These are phyloP conservation scores for Drosophila murphyi DNA, from an alignment of 1,140 invertebrate genomes.

Conservation along the genomic window DNA sequence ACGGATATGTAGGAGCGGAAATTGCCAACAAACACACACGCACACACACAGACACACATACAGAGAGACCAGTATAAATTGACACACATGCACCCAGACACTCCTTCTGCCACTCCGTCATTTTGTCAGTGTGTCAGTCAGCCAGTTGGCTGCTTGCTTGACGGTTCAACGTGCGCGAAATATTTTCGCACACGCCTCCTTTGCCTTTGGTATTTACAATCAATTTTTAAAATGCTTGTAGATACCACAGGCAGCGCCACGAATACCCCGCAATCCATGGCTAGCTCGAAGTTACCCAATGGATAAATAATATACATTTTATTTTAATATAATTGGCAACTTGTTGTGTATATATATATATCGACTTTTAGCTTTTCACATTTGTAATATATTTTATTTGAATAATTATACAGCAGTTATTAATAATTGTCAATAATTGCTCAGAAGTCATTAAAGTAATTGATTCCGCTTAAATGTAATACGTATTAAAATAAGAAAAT, in stretches of 20 bases:
- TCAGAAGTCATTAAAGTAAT: too few species aligned
- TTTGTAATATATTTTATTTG: background rate
- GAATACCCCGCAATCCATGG: constrained; percentile 32
- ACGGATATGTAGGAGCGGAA: constrained; percentile 80
- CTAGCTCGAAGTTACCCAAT: background rate
- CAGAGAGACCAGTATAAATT: background rate
- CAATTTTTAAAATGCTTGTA: constrained; percentile 57
- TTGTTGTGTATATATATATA: too few species aligned
- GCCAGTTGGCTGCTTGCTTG: constrained; percentile 14
- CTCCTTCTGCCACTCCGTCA: constrained; percentile 16
- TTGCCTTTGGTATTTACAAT: constrained; percentile 57
- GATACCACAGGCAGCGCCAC: constrained; percentile 14
- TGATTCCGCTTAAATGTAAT: too few species aligned
- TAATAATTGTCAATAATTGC: too few species aligned
- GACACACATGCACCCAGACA: constrained; percentile 30
- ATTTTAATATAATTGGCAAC: background rate
- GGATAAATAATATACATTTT: background rate
- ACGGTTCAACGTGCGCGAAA: constrained; percentile 62
- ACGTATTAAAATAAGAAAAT: too few species aligned
- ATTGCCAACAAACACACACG: constrained; percentile 73
- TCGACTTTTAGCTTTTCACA: too few species aligned
- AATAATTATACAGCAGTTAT: too few species aligned
- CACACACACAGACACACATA: constrained; percentile 23
- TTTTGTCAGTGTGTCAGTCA: constrained; percentile 35
- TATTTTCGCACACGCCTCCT: constrained; percentile 61